Percentiles rank a stretch among this genome's conserved stretches.
phyloP scores from a whole-genome alignment of 2,888 invertebrate species.

The Chrysotoxum bicinctum region DNA sequence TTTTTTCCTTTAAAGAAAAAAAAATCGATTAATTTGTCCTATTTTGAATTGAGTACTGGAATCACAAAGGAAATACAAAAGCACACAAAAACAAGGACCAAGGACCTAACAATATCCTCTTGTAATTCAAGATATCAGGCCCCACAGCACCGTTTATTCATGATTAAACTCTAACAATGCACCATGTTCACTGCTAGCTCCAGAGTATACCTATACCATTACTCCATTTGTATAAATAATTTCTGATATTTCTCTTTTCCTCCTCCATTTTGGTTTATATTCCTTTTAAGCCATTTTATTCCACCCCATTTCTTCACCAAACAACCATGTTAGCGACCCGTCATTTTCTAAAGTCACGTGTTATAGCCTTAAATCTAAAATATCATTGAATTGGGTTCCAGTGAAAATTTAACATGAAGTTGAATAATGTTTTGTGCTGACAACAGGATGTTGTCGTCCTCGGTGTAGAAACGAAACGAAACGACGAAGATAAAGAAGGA shows the following conservation, averaged over 20 bases:
- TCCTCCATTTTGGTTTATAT: not conserved
- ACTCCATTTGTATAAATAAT: slow-evolving; percentile 26
- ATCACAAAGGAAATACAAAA: not conserved
- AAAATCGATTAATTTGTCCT: slow-evolving; percentile 50
- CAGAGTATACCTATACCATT: not conserved
- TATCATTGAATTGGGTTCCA: slow-evolving; percentile 39
- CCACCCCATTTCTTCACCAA: not conserved
- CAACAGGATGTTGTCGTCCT: slow-evolving; percentile 48
- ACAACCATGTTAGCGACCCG: not conserved
- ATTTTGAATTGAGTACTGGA: slow-evolving; percentile 38
- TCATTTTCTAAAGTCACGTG: slow-evolving; percentile 57
- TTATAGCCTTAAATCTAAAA: slow-evolving; percentile 59
- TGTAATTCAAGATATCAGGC: not conserved
- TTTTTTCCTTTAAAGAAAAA: slow-evolving; percentile 51
- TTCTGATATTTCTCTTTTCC: slow-evolving; percentile 31
- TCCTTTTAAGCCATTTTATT: slow-evolving; percentile 60
- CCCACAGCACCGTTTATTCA: slow-evolving; percentile 46
- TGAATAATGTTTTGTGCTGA: slow-evolving; percentile 64
- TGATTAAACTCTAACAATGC: slow-evolving; percentile 60
- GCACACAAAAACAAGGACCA: slow-evolving; percentile 7
- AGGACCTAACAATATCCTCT: not conserved
- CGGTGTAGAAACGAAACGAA: not conserved
- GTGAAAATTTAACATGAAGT: slow-evolving; percentile 36
- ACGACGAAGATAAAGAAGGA: not conserved
- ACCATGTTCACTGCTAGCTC: slow-evolving; percentile 26